Percentiles rank a stretch among this genome's conserved stretches.
Evolutionary conservation across 1,140 invertebrate species (phyloP).

Genomic region (Leptestheria dahalacensis): DNA sequence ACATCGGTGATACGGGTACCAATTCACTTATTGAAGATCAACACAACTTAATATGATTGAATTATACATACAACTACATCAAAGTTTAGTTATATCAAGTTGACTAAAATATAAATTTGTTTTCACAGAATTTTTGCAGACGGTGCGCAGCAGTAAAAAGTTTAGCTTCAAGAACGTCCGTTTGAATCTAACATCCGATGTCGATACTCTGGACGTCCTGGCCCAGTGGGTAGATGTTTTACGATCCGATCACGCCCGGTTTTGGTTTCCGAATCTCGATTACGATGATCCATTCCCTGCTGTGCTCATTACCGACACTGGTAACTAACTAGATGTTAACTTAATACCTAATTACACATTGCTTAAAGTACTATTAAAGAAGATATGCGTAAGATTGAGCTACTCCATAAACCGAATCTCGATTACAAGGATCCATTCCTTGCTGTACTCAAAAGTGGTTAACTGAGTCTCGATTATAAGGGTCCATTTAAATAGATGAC

Average conservation of each 20-base stretch:
- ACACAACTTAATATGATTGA: not conserved
- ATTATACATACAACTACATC: not conserved
- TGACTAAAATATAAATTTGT: not conserved
- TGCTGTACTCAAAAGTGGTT: too few relatives aligned
- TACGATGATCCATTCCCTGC: constrained; percentile 18
- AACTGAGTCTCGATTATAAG: too few relatives aligned
- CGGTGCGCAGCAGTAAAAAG: not conserved
- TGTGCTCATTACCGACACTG: constrained; percentile 16
- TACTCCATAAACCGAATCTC: too few relatives aligned
- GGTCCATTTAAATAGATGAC: too few relatives aligned
- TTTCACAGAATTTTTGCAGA: not conserved
- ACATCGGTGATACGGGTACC: too few relatives aligned
- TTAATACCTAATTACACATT: too few relatives aligned
- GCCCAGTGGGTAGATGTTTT: constrained; percentile 23
- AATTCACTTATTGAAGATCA: too few relatives aligned
- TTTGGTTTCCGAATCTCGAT: constrained; percentile 24
- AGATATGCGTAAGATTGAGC: too few relatives aligned
- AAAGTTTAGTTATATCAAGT: not conserved
- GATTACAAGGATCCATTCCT: too few relatives aligned
- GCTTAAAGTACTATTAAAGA: too few relatives aligned
- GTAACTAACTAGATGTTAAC: not conserved
- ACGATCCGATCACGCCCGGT: constrained; percentile 23
- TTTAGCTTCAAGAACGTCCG: constrained; percentile 20
- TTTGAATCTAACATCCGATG: constrained; percentile 19
- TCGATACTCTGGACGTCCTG: constrained; percentile 20